Evolutionary conservation across 2,888 invertebrate genomes (phyloP), one percentile per base, ranked within the genome.

Genomic region (Corbicula japonica): DNA sequence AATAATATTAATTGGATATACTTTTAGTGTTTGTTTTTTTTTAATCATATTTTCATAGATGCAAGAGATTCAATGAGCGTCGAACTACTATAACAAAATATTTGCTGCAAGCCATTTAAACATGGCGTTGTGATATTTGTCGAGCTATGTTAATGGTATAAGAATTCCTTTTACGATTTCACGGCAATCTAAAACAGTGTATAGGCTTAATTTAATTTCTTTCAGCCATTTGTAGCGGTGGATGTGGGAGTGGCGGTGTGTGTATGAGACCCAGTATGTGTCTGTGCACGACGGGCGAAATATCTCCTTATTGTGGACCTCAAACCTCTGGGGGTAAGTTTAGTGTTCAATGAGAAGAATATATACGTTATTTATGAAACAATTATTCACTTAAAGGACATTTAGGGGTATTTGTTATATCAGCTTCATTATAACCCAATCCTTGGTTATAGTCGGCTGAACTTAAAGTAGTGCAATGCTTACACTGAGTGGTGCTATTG

Each of bases 221-320:
- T 76, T 32, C 65, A 88, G 88, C 88, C 23, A 61, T 86, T 2
- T 88, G 89, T 61, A 62, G 70, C 34, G 68, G 69, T 1, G 83
- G 84, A 10, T 88, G 97, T 93, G 96, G 84, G 0, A 44, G 96
- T 12, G 95, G 95, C 34, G 96, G 97, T 70, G 94, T 95, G 65
- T 97, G 97, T 91, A 95, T 97, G 85, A 96, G 96, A 86, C 97
- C 97, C 30, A 97, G 97, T 93, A 94, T 96, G 89, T 97, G 97
- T 92, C 94, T 96, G 32, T 97, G 97, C 92, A 95, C 96, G 8
- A 95, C 96, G 63, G 91, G 92, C 41, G 77, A 88, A 35, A 81
- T 88, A 12, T 73, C 86, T 12, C 83, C 80, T 1, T 69, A 80
- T 30, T 88, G 88, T 76, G 71, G 60, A 35, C 26, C 56, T 1